Conservation (phyloP, 2,113 vertebrate genomes). For the Calyptommatus sinebrachiatus region DNA sequence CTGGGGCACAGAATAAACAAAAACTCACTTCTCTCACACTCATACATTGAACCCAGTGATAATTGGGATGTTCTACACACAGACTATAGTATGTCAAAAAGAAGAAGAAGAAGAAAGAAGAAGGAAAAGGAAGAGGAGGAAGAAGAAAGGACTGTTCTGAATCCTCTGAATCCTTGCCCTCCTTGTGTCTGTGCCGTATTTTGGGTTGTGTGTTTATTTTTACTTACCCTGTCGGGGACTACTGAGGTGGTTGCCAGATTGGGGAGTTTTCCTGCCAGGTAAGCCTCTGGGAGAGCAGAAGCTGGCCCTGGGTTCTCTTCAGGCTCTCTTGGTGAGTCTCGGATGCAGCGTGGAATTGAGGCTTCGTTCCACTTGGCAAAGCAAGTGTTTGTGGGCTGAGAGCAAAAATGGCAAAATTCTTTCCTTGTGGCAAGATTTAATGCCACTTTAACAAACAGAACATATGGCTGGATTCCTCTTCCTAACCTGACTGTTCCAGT, state of each 20-base stretch:
- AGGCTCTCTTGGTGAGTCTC: constrained; percentile 65
- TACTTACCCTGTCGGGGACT: constrained; percentile 66
- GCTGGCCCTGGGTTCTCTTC: constrained; percentile 64
- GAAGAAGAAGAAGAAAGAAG: constrained; percentile 36
- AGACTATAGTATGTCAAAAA: not conserved
- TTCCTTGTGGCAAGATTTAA: constrained; percentile 52
- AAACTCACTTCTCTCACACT: too few species aligned
- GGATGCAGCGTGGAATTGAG: constrained; percentile 58
- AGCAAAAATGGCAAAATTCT: constrained; percentile 64
- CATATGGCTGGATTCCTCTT: constrained; percentile 26
- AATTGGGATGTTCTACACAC: constrained; percentile 1
- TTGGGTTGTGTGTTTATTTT: constrained; percentile 42
- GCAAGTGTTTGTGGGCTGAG: constrained; percentile 67
- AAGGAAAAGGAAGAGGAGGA: not conserved
- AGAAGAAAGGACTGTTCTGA: constrained; percentile 38
- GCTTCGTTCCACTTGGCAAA: constrained; percentile 68
- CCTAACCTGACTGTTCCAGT: not conserved
- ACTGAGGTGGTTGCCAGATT: constrained; percentile 66
- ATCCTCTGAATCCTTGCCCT: constrained; percentile 38
- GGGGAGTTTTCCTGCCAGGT: constrained; percentile 61
- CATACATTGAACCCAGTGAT: not conserved
- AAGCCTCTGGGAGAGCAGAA: constrained; percentile 58
- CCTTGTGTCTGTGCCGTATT: constrained; percentile 21
- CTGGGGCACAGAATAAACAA: too few species aligned
- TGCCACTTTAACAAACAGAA: constrained; percentile 44